Evolutionary conservation across 2,113 vertebrate genomes (phyloP).

Genomic region (Narcine bancroftii): DNA sequence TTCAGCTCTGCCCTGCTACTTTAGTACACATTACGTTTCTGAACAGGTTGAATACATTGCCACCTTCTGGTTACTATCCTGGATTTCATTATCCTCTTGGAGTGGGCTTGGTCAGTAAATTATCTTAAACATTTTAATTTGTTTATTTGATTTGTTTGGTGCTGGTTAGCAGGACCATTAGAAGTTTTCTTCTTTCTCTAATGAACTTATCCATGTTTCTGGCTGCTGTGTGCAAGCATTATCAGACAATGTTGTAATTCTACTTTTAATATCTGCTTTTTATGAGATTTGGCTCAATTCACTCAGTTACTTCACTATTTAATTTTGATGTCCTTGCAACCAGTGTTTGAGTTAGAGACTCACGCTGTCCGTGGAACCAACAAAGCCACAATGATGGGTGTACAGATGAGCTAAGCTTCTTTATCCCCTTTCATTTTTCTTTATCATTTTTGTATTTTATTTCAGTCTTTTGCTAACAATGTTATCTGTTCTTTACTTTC

Average conservation of each 20-base stretch:
- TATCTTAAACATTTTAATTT: background rate
- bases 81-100: background rate
- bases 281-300: background rate
- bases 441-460: background rate
- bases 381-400: no score
- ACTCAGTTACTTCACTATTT: background rate
- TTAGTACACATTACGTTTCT: background rate
- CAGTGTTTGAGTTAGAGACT: background rate
- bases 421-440: background rate
- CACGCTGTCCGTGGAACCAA: background rate
- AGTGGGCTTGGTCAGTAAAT: background rate
- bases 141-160: background rate
- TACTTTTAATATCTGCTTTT: background rate
- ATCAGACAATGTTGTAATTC: background rate
- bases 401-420: background rate
- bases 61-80: background rate
- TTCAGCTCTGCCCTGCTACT: background rate
- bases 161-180: slow-evolving; percentile 42
- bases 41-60: slow-evolving; percentile 20
- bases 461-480: background rate
- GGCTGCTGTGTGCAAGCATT: background rate
- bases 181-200: slow-evolving; percentile 49
- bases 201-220: slow-evolving; percentile 49
- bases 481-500: background rate
- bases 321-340: background rate